phyloP scores from a whole-genome alignment of 2,113 vertebrate genomes.

The Oryzias celebensis region DNA sequence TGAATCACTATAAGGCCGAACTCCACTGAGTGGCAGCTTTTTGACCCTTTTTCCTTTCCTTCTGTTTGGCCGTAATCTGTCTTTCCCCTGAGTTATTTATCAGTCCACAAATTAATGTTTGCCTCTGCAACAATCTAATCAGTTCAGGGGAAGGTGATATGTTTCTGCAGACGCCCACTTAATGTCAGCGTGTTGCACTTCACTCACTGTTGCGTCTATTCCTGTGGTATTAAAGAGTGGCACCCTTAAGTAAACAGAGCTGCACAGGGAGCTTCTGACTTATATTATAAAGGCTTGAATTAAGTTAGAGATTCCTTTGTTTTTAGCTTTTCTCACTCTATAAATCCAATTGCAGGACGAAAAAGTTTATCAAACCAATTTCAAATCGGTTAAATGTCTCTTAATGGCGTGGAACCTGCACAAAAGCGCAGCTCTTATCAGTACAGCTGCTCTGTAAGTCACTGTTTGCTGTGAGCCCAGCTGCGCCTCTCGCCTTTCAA shows the following conservation, averaged over 20 bases:
- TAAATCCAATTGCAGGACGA: not conserved
- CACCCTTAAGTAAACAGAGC: constrained; percentile 16
- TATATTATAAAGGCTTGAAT: too few species aligned
- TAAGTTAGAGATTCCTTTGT: not conserved
- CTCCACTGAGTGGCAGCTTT: not conserved
- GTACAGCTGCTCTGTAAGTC: constrained; percentile 19
- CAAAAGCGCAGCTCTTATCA: not conserved
- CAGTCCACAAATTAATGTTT: constrained; percentile 27
- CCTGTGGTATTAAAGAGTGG: constrained; percentile 44
- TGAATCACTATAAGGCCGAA: constrained; percentile 1
- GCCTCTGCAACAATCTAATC: constrained; percentile 47
- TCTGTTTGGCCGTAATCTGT: not conserved
- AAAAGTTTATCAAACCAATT: not conserved
- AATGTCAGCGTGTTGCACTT: constrained; percentile 47
- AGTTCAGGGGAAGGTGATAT: constrained; percentile 54
- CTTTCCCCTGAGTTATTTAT: constrained; percentile 9
- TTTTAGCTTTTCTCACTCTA: not conserved
- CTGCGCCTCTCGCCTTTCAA: constrained; percentile 19
- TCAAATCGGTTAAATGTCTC: not conserved
- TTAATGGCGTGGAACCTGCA: not conserved
- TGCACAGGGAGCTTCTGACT: not conserved
- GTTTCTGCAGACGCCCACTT: constrained; percentile 66
- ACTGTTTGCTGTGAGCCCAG: constrained; percentile 25
- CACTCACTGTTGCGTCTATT: constrained; percentile 38
- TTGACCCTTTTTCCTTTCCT: constrained; percentile 8